A percentile compares a stretch with the other conserved stretches of the same genome.
phyloP scores from a whole-genome alignment of 1,140 invertebrate genomes.

The Periplaneta americana region DNA sequence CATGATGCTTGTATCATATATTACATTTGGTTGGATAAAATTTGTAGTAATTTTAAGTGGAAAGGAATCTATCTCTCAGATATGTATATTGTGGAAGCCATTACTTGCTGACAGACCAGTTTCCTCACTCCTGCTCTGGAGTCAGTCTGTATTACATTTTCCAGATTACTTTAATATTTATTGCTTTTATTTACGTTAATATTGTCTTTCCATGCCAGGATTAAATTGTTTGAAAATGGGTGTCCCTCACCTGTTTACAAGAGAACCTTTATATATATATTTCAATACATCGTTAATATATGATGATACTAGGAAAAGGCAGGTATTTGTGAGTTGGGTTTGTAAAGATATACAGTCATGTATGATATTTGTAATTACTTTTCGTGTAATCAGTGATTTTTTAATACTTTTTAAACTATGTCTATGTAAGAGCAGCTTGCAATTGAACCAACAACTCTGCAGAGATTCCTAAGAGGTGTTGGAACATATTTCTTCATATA shows the following conservation, averaged over 20 bases:
- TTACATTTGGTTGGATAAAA: too few relatives aligned
- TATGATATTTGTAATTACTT: background rate
- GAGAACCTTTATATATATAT: too few relatives aligned
- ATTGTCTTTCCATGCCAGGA: too few relatives aligned
- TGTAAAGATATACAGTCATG: background rate
- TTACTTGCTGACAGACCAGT: too few relatives aligned
- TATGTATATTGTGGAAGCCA: too few relatives aligned
- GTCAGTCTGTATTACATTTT: background rate
- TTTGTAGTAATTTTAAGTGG: too few relatives aligned
- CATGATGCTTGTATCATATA: too few relatives aligned
- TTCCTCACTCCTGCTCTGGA: background rate
- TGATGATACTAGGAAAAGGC: too few relatives aligned
- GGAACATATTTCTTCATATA: background rate
- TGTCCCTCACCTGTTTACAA: too few relatives aligned
- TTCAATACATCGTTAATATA: too few relatives aligned
- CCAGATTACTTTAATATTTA: background rate
- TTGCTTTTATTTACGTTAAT: background rate
- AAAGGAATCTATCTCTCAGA: too few relatives aligned
- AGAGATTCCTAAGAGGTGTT: background rate
- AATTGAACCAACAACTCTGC: background rate
- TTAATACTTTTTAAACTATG: background rate
- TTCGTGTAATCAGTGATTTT: background rate
- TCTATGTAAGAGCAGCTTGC: background rate
- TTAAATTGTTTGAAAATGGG: too few relatives aligned
- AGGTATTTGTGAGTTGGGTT: background rate